Evolutionary conservation across 2,888 invertebrate genomes (phyloP).

Genomic region (Napeogenes sylphis): DNA sequence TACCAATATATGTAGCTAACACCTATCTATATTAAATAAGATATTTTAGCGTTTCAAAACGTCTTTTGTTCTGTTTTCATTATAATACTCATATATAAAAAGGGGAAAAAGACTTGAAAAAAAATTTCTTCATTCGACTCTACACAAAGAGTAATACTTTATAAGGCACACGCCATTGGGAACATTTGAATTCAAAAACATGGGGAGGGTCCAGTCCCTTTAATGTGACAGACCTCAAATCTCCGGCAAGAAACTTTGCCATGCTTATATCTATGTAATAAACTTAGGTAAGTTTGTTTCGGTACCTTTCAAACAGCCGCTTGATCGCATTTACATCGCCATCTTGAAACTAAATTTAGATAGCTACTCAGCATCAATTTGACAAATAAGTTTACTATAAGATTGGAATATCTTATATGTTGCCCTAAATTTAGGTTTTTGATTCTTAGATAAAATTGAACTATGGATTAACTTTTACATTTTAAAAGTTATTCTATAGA

Average conservation of each 20-base stretch:
- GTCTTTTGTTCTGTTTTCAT: neutral
- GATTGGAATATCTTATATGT: neutral
- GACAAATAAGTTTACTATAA: neutral
- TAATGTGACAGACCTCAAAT: slow-evolving; percentile 43
- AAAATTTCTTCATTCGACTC: neutral
- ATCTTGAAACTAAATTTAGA: slow-evolving; percentile 26
- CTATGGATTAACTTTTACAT: neutral
- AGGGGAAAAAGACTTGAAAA: neutral
- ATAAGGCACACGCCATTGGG: slow-evolving; percentile 11
- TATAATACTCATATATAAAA: neutral
- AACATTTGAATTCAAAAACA: slow-evolving; percentile 34
- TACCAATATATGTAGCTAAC: too few relatives aligned
- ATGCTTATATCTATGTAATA: slow-evolving; percentile 44
- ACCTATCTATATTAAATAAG: too few relatives aligned
- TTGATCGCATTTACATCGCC: slow-evolving; percentile 33
- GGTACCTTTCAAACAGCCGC: slow-evolving; percentile 25
- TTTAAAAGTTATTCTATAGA: neutral
- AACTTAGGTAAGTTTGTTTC: slow-evolving; percentile 42
- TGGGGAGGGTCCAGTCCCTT: slow-evolving; percentile 31
- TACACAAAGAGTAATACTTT: slow-evolving; percentile 9
- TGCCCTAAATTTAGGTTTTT: neutral
- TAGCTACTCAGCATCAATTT: neutral
- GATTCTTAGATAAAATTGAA: too few relatives aligned
- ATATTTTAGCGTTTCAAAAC: too few relatives aligned
- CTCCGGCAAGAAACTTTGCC: slow-evolving; percentile 42